Evolutionary conservation across 2,113 vertebrate genomes (phyloP).

Genomic region (Gymnarchus niloticus): DNA sequence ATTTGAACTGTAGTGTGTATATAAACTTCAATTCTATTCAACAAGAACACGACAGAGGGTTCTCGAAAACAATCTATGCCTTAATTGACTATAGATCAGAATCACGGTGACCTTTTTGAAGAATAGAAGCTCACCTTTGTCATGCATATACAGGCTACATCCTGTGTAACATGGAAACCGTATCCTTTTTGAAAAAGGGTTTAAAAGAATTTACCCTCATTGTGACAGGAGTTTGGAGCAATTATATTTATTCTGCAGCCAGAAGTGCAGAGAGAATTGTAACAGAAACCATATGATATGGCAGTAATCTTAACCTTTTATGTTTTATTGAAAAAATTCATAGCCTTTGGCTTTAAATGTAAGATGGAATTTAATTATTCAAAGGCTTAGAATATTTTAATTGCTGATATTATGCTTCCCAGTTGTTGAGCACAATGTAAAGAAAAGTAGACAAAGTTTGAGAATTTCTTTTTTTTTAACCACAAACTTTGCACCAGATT

Average conservation of each 20-base stretch:
- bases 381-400: not conserved
- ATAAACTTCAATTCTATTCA: not conserved
- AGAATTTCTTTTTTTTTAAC: not conserved
- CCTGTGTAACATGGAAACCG: not conserved
- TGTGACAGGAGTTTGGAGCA: not conserved
- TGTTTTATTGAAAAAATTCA: not conserved
- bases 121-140: not conserved
- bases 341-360: constrained; percentile 5
- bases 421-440: not conserved
- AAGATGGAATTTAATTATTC: constrained; percentile 18
- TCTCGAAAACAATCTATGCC: not conserved
- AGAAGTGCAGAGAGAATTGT: not conserved
- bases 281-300: not conserved
- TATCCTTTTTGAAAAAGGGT: not conserved
- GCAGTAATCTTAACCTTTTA: not conserved
- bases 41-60: not conserved
- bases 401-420: not conserved
- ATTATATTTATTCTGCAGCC: not conserved
- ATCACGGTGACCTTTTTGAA: not conserved
- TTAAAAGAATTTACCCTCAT: constrained; percentile 9
- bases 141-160: not conserved
- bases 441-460: not conserved
- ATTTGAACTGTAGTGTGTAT: too few species aligned
- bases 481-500: not conserved
- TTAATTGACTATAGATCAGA: not conserved